Base-by-base conservation (phyloP, 2,888 invertebrate genomes). In the Cheilosia variabilis region DNA sequence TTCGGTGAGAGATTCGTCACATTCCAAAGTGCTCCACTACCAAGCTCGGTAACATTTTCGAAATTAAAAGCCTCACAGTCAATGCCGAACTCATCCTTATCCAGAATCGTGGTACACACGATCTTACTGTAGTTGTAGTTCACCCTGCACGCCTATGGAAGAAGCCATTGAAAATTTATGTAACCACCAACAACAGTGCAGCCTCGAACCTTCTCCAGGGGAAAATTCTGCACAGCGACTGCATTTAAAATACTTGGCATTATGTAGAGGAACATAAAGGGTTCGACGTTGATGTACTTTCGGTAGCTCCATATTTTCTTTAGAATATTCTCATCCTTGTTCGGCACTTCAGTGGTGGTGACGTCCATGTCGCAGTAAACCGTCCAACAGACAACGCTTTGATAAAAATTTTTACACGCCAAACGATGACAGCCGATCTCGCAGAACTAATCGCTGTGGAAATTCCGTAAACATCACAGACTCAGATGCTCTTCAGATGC, bases 181-280 rank as follows among this genome's bases (percentile, higher is more conserved):
- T 4, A 63, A 71, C 10, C 2, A 6, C 15, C 22, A 22, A 47
- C 13, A n/a, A 22, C 13, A 17, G 19, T n/a, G 27, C 9, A 15
- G 19, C 6, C 19, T 60, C 63, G 68, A 80, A 88, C 89, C 89
- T 92, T 92, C 60, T 92, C 92, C 62, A 92, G 84, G 0, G 91
- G 91, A 31, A 92, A 91, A 87, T 91, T 92, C 87, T 90, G 90
- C 87, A 91, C 89, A 58, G 92, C 91, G 76, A 92, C 90, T 27
- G 88, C 83, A 83, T 91, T 91, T 57, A 91, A 90, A 9, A 91
- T 88, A 53, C 90, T 90, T 41, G 91, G 91, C 90, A 91, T 91
- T 2, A 90, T 87, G 80, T 91, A 91, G 86, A 91, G 91, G 52
- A 92, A 90, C 87, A 91, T 89, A 52, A 92, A 90, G 1, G 92